These are phyloP conservation scores for Caligus rogercresseyi DNA, from an alignment of 1,140 invertebrate species.

Conservation along the genomic window DNA sequence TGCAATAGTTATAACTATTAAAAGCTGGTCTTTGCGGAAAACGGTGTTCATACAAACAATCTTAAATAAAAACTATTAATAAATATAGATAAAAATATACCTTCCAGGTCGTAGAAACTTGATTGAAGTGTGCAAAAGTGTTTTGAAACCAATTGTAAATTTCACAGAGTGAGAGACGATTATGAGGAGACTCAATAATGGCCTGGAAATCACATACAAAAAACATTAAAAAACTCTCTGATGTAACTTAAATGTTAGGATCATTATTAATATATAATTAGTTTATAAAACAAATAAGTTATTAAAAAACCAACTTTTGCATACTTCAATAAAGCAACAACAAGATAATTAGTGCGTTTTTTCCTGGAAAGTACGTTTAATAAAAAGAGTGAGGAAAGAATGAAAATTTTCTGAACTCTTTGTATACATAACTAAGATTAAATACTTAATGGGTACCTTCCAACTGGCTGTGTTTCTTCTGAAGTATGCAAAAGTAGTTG, in stretches of 20 bases:
- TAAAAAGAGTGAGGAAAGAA: no score
- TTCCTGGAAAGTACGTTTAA: no score
- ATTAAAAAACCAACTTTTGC: slow-evolving; percentile 13
- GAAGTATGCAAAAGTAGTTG: slow-evolving; percentile 98
- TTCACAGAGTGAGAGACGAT: slow-evolving; percentile 94
- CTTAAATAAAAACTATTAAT: no score
- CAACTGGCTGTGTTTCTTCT: slow-evolving; percentile 95
- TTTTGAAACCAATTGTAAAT: slow-evolving; percentile 99
- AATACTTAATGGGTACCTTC: slow-evolving; percentile 60
- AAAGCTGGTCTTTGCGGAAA: no score
- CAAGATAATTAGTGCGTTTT: no score
- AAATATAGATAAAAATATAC: slow-evolving; percentile 35
- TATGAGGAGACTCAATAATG: slow-evolving; percentile 96
- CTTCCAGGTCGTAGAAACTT: slow-evolving; percentile 73
- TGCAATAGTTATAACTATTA: no score
- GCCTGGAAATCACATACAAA: slow-evolving; percentile 48
- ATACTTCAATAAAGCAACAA: slow-evolving; percentile 1
- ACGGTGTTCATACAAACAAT: no score
- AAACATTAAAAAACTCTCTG: slow-evolving; percentile 1
- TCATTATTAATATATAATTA: no score
- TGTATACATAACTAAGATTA: no score
- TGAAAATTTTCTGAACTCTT: no score
- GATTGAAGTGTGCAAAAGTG: slow-evolving; percentile 94
- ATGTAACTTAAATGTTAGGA: no score
- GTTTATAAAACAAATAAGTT: no score